Percentiles rank a stretch among this genome's conserved stretches.
Conservation (phyloP, 2,888 invertebrate species). For the Microctonus aethiopoides region DNA sequence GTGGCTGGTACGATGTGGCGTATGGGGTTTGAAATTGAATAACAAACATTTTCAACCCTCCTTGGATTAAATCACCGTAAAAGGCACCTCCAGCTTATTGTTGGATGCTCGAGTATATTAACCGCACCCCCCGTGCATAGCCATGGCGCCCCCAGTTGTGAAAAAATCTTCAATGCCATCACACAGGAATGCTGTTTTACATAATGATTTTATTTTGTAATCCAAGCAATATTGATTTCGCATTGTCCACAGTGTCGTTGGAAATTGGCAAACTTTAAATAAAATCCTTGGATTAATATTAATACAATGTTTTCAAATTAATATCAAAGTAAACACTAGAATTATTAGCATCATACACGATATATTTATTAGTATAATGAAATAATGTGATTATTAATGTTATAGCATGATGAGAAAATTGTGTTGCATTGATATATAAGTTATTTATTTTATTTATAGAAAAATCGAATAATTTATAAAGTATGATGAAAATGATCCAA, state of each 20-base stretch:
- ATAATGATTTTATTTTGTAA: slow-evolving; percentile 64
- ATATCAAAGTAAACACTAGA: too few relatives aligned
- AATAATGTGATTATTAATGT: too few relatives aligned
- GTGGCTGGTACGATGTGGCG: slow-evolving; percentile 49
- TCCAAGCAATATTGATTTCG: slow-evolving; percentile 61
- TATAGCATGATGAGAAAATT: too few relatives aligned
- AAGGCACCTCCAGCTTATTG: slow-evolving; percentile 53
- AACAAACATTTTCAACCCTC: slow-evolving; percentile 65
- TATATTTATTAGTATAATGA: too few relatives aligned
- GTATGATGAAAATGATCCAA: too few relatives aligned
- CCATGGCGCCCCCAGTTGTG: slow-evolving; percentile 39
- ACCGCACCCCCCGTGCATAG: slow-evolving; percentile 61
- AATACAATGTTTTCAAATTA: not conserved
- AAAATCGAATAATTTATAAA: too few relatives aligned
- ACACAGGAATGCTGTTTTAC: slow-evolving; percentile 53
- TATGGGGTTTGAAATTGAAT: slow-evolving; percentile 60
- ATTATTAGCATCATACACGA: too few relatives aligned
- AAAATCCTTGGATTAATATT: not conserved
- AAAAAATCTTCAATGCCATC: slow-evolving; percentile 34
- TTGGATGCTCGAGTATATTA: slow-evolving; percentile 54
- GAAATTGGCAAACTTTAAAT: not conserved
- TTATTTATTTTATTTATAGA: too few relatives aligned
- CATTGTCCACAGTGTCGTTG: slow-evolving; percentile 4
- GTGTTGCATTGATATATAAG: too few relatives aligned
- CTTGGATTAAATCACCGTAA: slow-evolving; percentile 60